phyloP scores from a whole-genome alignment of 2,113 vertebrate species.

The Procavia capensis region DNA sequence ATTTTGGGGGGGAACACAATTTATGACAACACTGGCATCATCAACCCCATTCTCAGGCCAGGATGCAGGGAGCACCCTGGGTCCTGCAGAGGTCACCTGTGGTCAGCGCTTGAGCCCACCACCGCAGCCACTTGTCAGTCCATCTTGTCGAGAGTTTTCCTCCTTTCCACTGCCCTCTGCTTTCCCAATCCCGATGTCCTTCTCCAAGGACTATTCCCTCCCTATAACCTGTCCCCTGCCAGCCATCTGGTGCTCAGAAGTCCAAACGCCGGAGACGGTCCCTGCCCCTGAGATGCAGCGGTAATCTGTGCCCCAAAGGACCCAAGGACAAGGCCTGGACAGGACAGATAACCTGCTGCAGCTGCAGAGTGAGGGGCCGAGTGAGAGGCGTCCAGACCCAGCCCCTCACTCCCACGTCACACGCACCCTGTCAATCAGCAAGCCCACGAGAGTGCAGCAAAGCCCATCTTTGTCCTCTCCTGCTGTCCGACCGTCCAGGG shows the following conservation, averaged over 20 bases:
- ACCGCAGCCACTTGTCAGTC: no score
- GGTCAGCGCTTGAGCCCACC: neutral
- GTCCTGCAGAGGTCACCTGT: neutral
- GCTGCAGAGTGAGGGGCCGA: neutral
- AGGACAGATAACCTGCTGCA: neutral
- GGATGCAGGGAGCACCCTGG: rapidly evolving
- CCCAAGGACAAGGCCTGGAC: rapidly evolving
- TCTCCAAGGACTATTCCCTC: no score
- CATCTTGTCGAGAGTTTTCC: no score
- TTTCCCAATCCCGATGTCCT: no score
- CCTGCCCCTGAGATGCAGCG: rapidly evolving
- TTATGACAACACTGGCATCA: no score
- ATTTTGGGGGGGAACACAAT: no score
- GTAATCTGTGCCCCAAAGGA: neutral
- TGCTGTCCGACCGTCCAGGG: neutral
- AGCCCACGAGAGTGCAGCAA: neutral
- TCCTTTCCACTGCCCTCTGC: no score
- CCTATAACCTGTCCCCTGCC: no score
- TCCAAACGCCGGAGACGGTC: rapidly evolving
- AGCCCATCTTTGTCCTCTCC: neutral
- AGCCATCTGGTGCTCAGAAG: no score
- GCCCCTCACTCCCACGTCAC: neutral
- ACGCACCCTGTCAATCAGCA: neutral
- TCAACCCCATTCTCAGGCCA: rapidly evolving
- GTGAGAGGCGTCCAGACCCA: neutral